Base-by-base conservation (phyloP, 2,797 vertebrate species). In the Choloepus didactylus region DNA sequence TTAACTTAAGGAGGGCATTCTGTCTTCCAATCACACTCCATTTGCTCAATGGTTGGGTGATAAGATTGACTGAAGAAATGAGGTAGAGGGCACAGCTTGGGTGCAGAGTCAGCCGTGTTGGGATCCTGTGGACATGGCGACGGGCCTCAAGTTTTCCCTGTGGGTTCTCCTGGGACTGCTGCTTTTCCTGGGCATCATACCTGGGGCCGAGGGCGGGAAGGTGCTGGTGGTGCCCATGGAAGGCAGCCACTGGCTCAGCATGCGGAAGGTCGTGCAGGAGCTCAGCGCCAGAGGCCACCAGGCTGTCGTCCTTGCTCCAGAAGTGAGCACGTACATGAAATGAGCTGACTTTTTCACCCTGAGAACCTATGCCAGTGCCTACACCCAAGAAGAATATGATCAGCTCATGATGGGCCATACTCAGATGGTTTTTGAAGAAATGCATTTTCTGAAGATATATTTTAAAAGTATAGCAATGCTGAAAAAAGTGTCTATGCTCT, bases 241-340 rank as follows among this genome's bases (percentile, higher is more conserved):
- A 1, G 95, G 94, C 67, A 95, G 95, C 41, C 97, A 79, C 87
- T 97, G 97, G 96, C 93, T 99, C 38, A 98, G 98, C 11, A 81
- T 99, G 5, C 98, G 97, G 81, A 96, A 98, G 0, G 94, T 98
- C 0, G 97, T 98, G 23, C 96, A 98, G 88, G 98, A 98, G 94
- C 49, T 49, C 49, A 49, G 49, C 8, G 49, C 49, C 49, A 49
- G 49, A 49, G 12, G 49, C 49, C 49, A 49, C 49, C 49, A 49
- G 49, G 49, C 49, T 12, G 12, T 49, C 49, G 49, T 49, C 49
- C 49, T 49, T 49, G 49, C 12, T 9, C 49, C 49, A 12, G 49
- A 49, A 49, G 49, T 49, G 49, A 49, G 12, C 49, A 7, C 8
- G 49, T 7, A 7, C 49, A 49, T 49, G 9, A 49, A 49, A 49